Evolutionary conservation across 2,113 vertebrate species (phyloP).

Genomic region (Sterrhoptilus dennistouni): DNA sequence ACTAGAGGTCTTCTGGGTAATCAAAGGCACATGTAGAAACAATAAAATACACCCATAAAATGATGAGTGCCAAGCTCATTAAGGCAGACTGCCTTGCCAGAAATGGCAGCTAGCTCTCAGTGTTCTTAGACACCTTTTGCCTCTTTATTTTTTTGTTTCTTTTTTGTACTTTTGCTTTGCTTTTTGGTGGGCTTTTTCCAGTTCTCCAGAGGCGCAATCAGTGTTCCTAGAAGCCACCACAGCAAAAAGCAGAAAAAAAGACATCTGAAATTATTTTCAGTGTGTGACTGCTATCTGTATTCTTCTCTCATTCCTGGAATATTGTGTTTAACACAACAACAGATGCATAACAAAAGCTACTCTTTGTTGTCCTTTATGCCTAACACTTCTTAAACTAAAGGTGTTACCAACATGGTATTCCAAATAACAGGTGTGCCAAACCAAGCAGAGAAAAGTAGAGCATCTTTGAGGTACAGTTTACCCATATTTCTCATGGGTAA

Average conservation of each 20-base stretch:
- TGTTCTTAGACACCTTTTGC: background rate
- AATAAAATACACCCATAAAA: constrained; percentile 51
- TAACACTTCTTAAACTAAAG: background rate
- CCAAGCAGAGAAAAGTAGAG: background rate
- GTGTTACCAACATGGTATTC: background rate
- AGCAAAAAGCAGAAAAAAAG: background rate
- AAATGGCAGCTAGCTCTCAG: background rate
- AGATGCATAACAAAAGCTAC: background rate
- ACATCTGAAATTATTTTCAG: background rate
- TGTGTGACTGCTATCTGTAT: background rate
- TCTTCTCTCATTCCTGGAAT: background rate
- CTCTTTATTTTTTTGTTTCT: background rate
- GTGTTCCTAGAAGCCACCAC: background rate
- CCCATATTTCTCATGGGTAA: background rate
- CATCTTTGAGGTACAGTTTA: background rate
- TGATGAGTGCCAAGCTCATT: constrained; percentile 39
- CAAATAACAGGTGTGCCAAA: background rate
- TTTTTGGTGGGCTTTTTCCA: background rate
- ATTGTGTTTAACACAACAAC: background rate
- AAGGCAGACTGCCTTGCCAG: background rate
- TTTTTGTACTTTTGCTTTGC: background rate
- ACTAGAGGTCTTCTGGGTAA: constrained; percentile 52
- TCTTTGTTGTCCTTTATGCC: background rate
- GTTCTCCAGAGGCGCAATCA: background rate
- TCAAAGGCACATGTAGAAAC: constrained; percentile 59